Conservation (phyloP, 2,888 invertebrate genomes). For the Lutraria lutraria region DNA sequence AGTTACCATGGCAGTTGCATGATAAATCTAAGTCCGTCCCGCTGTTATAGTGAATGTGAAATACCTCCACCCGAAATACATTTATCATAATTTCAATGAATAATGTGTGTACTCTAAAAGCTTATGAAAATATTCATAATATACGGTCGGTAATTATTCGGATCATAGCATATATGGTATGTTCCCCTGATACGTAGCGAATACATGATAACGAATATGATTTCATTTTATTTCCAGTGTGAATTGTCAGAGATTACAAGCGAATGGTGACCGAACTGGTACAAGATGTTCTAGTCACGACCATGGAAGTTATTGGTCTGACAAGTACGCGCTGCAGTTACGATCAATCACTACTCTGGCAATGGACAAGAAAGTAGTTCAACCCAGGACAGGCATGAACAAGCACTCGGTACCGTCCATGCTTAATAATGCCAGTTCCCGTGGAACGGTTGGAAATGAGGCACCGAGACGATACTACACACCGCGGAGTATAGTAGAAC, state of each 20-base stretch:
- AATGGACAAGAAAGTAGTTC: constrained; percentile 12
- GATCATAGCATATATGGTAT: neutral
- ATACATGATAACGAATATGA: neutral
- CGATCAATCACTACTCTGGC: neutral
- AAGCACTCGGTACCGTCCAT: neutral
- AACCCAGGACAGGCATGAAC: neutral
- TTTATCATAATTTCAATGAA: too few relatives aligned
- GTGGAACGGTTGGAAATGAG: neutral
- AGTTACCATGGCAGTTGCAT: too few relatives aligned
- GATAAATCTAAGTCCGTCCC: too few relatives aligned
- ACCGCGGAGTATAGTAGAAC: constrained; percentile 23
- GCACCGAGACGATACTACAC: neutral
- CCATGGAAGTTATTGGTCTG: neutral
- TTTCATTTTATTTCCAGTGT: neutral
- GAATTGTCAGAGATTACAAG: neutral
- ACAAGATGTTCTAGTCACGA: neutral
- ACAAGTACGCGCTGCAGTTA: neutral
- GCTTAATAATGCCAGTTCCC: neutral
- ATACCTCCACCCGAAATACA: too few relatives aligned
- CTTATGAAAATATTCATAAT: too few relatives aligned
- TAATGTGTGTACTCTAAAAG: too few relatives aligned
- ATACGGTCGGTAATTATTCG: neutral
- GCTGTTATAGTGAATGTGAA: too few relatives aligned
- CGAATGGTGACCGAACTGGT: neutral
- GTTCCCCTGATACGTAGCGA: neutral